These are phyloP conservation scores for Hemiscyllium ocellatum DNA, from an alignment of 2,113 vertebrate species.

Conservation along the genomic window DNA sequence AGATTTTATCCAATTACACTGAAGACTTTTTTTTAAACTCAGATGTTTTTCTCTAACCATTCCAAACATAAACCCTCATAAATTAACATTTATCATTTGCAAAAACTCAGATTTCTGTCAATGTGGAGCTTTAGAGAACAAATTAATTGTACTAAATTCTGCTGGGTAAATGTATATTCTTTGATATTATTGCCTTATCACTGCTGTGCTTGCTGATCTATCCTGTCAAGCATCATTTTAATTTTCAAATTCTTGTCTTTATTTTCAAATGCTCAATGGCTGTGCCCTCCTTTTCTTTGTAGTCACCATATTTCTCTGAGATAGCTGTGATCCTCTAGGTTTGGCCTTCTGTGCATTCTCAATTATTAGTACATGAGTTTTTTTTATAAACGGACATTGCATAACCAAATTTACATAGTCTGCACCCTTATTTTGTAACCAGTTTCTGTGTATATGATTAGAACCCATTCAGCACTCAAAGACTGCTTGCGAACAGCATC, in stretches of 20 bases:
- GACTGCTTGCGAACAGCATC: constrained; percentile 20
- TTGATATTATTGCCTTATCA: background rate
- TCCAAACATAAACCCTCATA: background rate
- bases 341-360: background rate
- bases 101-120: background rate
- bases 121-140: background rate
- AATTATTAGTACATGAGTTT: background rate
- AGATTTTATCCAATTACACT: background rate
- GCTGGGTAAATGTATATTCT: background rate
- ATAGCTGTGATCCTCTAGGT: background rate
- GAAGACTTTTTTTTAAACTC: background rate
- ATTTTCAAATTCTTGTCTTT: background rate
- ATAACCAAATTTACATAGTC: background rate
- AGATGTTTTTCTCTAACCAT: background rate
- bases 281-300: background rate
- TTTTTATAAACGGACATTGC: background rate
- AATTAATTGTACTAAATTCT: background rate
- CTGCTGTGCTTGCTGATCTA: too few relatives aligned
- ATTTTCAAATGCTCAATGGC: background rate
- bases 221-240: background rate
- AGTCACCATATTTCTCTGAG: background rate
- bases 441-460: background rate
- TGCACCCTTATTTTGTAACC: background rate
- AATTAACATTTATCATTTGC: background rate
- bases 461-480: constrained; percentile 27